phyloP scores from a whole-genome alignment of 2,888 invertebrate species.

The Ophion costatus region DNA sequence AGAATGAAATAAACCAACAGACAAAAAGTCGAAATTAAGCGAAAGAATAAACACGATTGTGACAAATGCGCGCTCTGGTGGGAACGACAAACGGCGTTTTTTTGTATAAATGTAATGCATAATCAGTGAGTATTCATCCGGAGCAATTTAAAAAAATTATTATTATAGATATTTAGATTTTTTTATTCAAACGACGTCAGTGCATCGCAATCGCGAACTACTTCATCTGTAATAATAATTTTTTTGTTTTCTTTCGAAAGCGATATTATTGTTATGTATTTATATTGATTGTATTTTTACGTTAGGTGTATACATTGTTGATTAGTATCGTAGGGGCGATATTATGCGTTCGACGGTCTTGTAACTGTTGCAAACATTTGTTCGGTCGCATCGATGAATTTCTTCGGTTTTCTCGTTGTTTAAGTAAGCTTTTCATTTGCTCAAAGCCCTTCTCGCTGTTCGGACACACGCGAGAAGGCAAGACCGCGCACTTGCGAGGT shows the following conservation, averaged over 20 bases:
- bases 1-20: constrained; percentile 27
- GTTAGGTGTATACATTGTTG: constrained; percentile 74
- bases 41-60: constrained; percentile 64
- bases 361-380: constrained; percentile 42
- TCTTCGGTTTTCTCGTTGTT: constrained; percentile 29
- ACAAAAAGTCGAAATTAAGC: constrained; percentile 42
- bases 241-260: constrained; percentile 53
- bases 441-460: constrained; percentile 56
- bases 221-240: constrained; percentile 54
- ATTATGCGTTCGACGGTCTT: constrained; percentile 43
- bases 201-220: constrained; percentile 40
- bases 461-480: constrained; percentile 29
- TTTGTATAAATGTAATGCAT: constrained; percentile 50
- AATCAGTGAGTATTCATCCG: constrained; percentile 17
- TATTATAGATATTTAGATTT: neutral
- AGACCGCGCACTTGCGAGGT: constrained; percentile 31
- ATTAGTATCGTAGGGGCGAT: constrained; percentile 72
- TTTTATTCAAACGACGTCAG: constrained; percentile 25
- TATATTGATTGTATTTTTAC: constrained; percentile 73
- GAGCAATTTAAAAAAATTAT: constrained; percentile 9
- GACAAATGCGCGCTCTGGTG: constrained; percentile 66
- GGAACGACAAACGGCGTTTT: constrained; percentile 54
- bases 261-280: constrained; percentile 75
- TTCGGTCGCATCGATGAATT: constrained; percentile 38
- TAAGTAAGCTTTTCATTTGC: constrained; percentile 58